Evolutionary conservation across 2,113 vertebrate species (phyloP).

Genomic region (Madoqua kirkii): DNA sequence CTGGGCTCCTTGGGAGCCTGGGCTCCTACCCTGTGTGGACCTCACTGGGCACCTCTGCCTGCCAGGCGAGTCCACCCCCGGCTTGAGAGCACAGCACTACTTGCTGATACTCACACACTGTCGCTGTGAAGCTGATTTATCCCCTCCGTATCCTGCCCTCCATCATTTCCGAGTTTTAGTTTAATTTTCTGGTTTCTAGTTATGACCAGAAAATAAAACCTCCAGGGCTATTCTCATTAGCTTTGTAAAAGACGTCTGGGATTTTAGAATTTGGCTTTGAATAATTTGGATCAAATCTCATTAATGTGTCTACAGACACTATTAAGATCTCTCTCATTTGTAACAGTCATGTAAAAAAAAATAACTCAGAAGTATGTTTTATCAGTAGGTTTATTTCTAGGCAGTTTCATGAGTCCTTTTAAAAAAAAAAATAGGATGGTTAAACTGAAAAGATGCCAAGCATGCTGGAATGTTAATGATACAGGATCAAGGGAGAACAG

Average conservation of each 20-base stretch:
- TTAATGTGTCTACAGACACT: background rate
- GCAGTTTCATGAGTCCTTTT: background rate
- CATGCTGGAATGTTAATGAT: background rate
- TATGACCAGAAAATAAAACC: background rate
- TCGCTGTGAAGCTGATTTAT: background rate
- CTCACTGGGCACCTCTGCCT: background rate
- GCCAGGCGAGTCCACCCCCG: accelerated
- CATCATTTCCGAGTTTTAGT: background rate
- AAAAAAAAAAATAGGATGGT: background rate
- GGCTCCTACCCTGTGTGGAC: too few relatives aligned
- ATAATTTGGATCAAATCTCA: background rate
- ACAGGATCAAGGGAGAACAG: background rate
- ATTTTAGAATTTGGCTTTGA: constrained; percentile 17
- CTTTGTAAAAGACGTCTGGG: background rate
- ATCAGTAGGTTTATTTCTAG: background rate
- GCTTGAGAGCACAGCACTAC: background rate
- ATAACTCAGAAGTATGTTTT: background rate
- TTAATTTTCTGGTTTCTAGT: background rate
- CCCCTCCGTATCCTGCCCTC: background rate
- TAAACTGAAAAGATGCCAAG: background rate
- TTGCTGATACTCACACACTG: accelerated
- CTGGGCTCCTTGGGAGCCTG: background rate
- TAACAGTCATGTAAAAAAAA: background rate
- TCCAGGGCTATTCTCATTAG: background rate
- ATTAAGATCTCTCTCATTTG: background rate